A percentile compares a stretch with the other conserved stretches of the same genome.
These are phyloP conservation scores for Macrobrachium rosenbergii DNA, from an alignment of 1,140 invertebrate species.

Conservation along the genomic window DNA sequence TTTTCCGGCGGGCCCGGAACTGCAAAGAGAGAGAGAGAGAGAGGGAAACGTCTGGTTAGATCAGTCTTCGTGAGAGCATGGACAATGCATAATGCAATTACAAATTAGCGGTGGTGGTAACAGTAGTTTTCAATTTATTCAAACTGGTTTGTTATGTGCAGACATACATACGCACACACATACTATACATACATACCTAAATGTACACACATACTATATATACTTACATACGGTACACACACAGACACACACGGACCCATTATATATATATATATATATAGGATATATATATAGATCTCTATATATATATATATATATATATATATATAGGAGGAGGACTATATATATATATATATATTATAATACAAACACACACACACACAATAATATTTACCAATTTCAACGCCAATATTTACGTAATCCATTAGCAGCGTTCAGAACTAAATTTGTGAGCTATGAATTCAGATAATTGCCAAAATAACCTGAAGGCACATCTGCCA, in stretches of 20 bases:
- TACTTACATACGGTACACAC: constrained; percentile 9
- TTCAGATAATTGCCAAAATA: too few relatives aligned
- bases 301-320: constrained; percentile 19
- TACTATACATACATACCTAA: constrained; percentile 27
- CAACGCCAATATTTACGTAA: too few relatives aligned
- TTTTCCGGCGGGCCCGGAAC: constrained; percentile 87
- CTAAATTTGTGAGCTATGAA: too few relatives aligned
- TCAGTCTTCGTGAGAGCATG: too few relatives aligned
- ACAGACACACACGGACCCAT: too few relatives aligned
- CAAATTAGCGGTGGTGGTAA: too few relatives aligned
- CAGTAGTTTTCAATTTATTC: too few relatives aligned
- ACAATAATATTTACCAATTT: too few relatives aligned
- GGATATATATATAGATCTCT: neutral
- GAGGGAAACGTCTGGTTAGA: neutral
- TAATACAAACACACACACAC: too few relatives aligned
- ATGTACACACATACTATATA: neutral
- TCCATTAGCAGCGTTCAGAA: too few relatives aligned
- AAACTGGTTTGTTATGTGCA: neutral
- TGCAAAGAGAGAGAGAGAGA: constrained; percentile 67
- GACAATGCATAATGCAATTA: neutral
- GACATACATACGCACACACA: neutral
- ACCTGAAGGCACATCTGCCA: too few relatives aligned
- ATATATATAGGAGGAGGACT: neutral
- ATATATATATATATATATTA: too few relatives aligned
- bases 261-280: constrained; percentile 20